Percentiles rank a stretch among this genome's conserved stretches.
phyloP scores from a whole-genome alignment of 92 coral and sea anemone species.

The Umimayanthus kanabou region DNA sequence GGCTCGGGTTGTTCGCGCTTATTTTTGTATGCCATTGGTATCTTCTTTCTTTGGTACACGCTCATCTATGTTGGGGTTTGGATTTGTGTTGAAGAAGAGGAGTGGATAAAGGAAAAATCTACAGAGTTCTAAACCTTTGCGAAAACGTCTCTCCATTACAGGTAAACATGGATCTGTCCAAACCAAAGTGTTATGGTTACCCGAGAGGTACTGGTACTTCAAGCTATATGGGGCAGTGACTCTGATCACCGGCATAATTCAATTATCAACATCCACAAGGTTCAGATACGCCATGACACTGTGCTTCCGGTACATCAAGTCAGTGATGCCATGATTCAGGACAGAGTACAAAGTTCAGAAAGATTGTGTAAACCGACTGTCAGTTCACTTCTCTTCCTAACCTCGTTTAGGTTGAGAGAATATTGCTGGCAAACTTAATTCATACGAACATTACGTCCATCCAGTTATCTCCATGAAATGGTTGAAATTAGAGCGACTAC shows the following conservation, averaged over 20 bases:
- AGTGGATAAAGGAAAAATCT: no score
- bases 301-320: neutral
- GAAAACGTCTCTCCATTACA: neutral
- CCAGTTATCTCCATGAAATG: no score
- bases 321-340: neutral
- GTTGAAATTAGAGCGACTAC: no score
- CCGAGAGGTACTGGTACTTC: slow-evolving; percentile 32
- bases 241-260: neutral
- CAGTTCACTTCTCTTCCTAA: neutral
- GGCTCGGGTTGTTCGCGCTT: no score
- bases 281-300: neutral
- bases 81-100: neutral
- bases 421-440: neutral
- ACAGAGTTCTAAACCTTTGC: neutral
- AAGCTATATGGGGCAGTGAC: neutral
- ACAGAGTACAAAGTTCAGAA: neutral
- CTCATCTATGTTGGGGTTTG: no score
- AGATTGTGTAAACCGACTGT: neutral
- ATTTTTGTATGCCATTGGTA: no score
- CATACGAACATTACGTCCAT: neutral
- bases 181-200: slow-evolving; percentile 3
- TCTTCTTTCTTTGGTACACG: no score
- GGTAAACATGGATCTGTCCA: slow-evolving; percentile 12
- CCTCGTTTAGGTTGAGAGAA: neutral
- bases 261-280: neutral